Evolutionary conservation across 2,113 vertebrate species (phyloP).

Genomic region (Pteropus alecto): DNA sequence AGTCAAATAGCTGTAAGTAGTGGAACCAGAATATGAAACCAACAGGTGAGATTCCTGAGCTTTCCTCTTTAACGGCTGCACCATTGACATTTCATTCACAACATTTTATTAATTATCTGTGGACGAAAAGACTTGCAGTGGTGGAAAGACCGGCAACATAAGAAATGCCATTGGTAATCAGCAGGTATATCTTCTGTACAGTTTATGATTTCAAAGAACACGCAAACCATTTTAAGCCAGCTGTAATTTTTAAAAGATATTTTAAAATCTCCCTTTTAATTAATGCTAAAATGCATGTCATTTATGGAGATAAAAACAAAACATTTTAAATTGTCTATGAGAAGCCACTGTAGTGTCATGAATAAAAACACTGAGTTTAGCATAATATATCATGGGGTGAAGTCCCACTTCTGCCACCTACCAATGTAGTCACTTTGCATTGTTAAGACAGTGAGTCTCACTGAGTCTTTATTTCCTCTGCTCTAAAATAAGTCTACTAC

Average conservation of each 20-base stretch:
- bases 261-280: background rate
- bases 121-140: background rate
- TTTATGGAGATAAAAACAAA: background rate
- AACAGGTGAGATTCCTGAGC: background rate
- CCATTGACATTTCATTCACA: background rate
- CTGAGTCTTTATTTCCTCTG: background rate
- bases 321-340: background rate
- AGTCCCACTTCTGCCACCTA: background rate
- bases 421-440: background rate
- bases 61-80: background rate
- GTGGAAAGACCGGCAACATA: conserved; percentile 48
- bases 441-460: background rate
- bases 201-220: background rate
- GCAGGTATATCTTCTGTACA: conserved; percentile 67
- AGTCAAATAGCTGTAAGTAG: background rate
- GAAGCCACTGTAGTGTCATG: background rate
- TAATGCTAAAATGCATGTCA: background rate
- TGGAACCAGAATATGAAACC: background rate
- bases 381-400: background rate
- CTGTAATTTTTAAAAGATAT: background rate
- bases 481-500: background rate
- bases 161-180: conserved; percentile 78
- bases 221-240: background rate
- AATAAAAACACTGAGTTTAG: background rate
- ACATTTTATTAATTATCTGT: background rate